Conservation (phyloP, 2,797 vertebrate species). For the Mus minutoides region DNA sequence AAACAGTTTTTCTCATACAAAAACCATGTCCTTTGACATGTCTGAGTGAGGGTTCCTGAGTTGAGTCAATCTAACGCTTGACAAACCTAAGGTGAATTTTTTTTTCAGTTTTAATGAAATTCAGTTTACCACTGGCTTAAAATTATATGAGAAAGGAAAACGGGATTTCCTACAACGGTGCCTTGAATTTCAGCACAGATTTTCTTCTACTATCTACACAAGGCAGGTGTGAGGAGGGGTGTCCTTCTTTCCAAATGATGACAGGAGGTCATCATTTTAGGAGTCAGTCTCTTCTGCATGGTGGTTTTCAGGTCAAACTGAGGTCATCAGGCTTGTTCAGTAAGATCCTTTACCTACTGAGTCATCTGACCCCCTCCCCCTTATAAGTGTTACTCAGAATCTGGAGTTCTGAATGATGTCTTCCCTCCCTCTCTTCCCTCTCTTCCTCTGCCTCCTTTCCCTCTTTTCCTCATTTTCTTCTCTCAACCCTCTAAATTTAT, state of each 20-base stretch:
- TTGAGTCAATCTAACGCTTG: not conserved
- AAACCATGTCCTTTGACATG: not conserved
- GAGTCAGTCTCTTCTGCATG: not conserved
- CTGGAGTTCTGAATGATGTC: conserved; percentile 24
- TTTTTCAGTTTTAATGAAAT: not conserved
- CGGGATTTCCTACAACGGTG: not conserved
- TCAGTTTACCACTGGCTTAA: not conserved
- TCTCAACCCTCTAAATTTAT: not conserved
- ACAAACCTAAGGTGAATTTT: not conserved
- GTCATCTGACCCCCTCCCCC: not conserved
- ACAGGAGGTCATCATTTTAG: not conserved
- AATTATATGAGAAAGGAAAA: conserved; percentile 18
- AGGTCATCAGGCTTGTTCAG: not conserved
- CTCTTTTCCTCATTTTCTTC: not conserved
- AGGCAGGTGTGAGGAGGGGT: fast-evolving
- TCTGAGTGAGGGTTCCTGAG: not conserved
- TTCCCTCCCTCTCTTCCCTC: no score
- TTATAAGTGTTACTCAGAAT: conserved; percentile 29
- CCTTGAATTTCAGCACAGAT: conserved; percentile 3
- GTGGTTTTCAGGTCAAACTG: not conserved
- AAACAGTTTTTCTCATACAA: conserved; percentile 12
- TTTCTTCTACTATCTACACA: not conserved
- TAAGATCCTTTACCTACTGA: no score
- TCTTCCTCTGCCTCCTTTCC: not conserved
- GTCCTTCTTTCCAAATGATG: not conserved